These are phyloP conservation scores for Drosophila ercepeae DNA, from an alignment of 1,140 invertebrate species.

Conservation along the genomic window DNA sequence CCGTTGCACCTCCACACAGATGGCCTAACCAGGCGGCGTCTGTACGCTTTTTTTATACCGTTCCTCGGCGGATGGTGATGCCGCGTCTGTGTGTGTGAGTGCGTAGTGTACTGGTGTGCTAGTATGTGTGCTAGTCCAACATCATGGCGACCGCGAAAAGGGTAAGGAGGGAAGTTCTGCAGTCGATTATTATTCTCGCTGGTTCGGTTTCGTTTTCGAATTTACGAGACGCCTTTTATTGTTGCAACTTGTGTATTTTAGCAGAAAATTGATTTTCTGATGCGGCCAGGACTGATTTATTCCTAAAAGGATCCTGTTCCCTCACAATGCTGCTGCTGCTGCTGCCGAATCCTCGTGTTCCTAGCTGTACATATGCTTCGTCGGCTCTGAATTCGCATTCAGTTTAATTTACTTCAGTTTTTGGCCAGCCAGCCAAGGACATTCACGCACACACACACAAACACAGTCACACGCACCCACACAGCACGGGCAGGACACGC, in stretches of 20 bases:
- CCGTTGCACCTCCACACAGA: conserved; percentile 77
- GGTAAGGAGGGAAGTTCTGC: conserved; percentile 37
- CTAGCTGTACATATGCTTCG: conserved; percentile 19
- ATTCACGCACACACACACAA: conserved; percentile 36
- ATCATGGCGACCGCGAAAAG: conserved; percentile 55
- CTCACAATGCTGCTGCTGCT: conserved; percentile 1
- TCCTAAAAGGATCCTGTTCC: background rate
- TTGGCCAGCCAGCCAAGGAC: conserved; percentile 62
- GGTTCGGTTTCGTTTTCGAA: conserved; percentile 37
- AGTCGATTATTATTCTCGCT: conserved; percentile 32
- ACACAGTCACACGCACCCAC: conserved; percentile 33
- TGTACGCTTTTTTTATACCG: conserved; percentile 34
- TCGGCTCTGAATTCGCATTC: conserved; percentile 46
- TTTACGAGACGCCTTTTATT: conserved; percentile 34
- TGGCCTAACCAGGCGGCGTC: conserved; percentile 72
- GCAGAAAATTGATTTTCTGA: conserved; percentile 68
- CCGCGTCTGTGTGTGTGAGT: conserved; percentile 11
- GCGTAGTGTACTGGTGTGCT: conserved; percentile 40
- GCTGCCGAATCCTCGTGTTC: conserved; percentile 8
- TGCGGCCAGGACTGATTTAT: conserved; percentile 55
- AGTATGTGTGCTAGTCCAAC: conserved; percentile 67
- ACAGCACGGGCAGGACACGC: conserved; percentile 21
- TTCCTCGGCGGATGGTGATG: conserved; percentile 25
- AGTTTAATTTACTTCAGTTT: conserved; percentile 38
- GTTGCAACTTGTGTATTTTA: conserved; percentile 67